A percentile compares a stretch with the other conserved stretches of the same genome.
phyloP scores from a whole-genome alignment of 37 sponge, comb jelly and placozoan genomes.

The Lycopodina hypogea region DNA sequence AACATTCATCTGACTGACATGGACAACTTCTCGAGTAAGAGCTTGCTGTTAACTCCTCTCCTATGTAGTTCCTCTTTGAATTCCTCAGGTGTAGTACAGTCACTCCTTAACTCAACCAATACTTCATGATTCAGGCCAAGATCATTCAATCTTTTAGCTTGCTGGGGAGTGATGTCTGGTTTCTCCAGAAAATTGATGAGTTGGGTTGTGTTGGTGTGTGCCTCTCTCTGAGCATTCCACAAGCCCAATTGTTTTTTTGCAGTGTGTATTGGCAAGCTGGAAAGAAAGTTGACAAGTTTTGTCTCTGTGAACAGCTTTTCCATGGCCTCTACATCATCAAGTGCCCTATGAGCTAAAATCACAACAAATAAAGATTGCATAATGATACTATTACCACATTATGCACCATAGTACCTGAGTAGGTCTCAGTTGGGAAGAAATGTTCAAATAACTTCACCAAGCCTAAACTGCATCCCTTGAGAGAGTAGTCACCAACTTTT shows the following conservation, averaged over 20 bases:
- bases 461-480: conserved; percentile 2
- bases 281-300: background rate
- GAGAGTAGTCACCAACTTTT: conserved; percentile 10
- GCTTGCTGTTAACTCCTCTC: conserved; percentile 24
- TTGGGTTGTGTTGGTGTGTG: too few relatives aligned
- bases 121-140: conserved; percentile 5
- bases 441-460: conserved; percentile 8
- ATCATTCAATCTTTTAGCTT: background rate
- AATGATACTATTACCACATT: background rate
- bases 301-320: conserved; percentile 5
- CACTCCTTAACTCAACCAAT: background rate
- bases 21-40: conserved; percentile 12
- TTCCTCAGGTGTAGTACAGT: background rate
- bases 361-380: background rate
- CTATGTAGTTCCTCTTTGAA: background rate
- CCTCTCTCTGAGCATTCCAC: background rate
- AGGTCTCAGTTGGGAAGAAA: conserved; percentile 3
- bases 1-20: too few relatives aligned
- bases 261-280: background rate
- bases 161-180: background rate
- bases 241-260: background rate
- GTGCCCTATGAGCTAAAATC: conserved; percentile 34
- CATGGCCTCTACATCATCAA: conserved; percentile 47
- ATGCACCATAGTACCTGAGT: background rate
- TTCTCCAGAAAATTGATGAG: background rate